A percentile compares a stretch with the other conserved stretches of the same genome.
phyloP scores from a whole-genome alignment of 2,113 vertebrate species.

The Coryphaenoides rupestris region DNA sequence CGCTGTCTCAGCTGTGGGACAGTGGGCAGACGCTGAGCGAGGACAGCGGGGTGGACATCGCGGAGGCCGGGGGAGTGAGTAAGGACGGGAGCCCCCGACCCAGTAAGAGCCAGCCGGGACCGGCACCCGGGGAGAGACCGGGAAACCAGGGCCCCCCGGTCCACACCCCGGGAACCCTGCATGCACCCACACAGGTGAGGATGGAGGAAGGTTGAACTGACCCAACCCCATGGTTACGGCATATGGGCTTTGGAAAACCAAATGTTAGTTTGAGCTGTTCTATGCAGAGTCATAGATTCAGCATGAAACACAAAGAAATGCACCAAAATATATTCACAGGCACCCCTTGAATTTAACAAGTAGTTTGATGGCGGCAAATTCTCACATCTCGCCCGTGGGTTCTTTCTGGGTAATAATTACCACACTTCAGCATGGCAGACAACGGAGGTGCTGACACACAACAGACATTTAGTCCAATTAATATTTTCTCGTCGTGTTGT shows the following conservation, averaged over 20 bases:
- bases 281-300: too few species aligned
- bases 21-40: slow-evolving; percentile 95
- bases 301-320: too few species aligned
- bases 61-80: slow-evolving; percentile 78
- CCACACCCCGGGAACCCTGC: neutral
- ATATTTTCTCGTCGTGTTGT: too few species aligned
- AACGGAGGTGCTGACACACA: neutral
- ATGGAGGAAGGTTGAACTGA: neutral
- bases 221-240: too few species aligned
- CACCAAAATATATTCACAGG: too few species aligned
- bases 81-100: slow-evolving; percentile 77
- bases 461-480: neutral
- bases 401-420: too few species aligned
- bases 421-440: too few species aligned
- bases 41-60: slow-evolving; percentile 95
- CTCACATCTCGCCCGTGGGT: too few species aligned
- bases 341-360: too few species aligned
- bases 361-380: too few species aligned
- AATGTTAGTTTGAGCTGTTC: too few species aligned
- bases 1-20: slow-evolving; percentile 91
- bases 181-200: slow-evolving; percentile 79
- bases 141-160: slow-evolving; percentile 28
- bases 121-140: slow-evolving; percentile 47
- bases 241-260: too few species aligned
- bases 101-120: slow-evolving; percentile 63